Evolutionary conservation across 2,113 vertebrate genomes (phyloP), one percentile per base, ranked within the genome.

Genomic region (Salminus brasiliensis): DNA sequence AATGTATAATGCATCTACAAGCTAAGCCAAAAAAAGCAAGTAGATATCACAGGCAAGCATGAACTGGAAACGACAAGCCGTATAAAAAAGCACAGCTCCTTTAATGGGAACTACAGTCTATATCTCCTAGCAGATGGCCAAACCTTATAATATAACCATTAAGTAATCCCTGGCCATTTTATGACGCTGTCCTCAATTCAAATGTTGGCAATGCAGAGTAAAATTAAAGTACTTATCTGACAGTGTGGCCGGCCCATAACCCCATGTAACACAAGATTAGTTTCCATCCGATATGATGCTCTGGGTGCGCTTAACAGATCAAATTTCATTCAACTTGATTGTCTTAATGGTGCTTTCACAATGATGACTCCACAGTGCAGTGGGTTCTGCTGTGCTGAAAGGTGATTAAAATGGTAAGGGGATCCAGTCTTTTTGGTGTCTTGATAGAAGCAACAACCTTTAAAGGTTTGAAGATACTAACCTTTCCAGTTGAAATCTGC

Each of bases 301-400:
- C 41, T 59, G 45, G 45, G 66, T 75, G 52, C 53, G 72, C 70
- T 83, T 79, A 62, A 59, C 62, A 3, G 43, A 78, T 78, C 41
- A 39, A 47, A 79, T 77, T 49, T 66, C 45, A 62, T 53, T 76
- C 72, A 63, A 47, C 62, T 60, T 74, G 63, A 34, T 73, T 34
- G 41, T 76, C 69, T 52, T 71, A 57, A 57, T 32, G 59, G 49
- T 41, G 39, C 34, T 57, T 60, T 83, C 27, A 32, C 53, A 74
- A 43, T 63, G 16, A 74, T 79, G 27, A 5, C 71, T 6, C 49
- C n/a, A 65, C 43, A 16, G 25, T 23, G 47, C 55, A 34, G 39
- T 25, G 60, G 13, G 34, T 62, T 72, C 49, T 25, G 21, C 34
- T 57, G n/a, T 53, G 16, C 41, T 39, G 34, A n/a, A n/a, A n/a